Evolutionary conservation across 23 tunicate genomes (phyloP).

Genomic region (Trididemnum nubilum): DNA sequence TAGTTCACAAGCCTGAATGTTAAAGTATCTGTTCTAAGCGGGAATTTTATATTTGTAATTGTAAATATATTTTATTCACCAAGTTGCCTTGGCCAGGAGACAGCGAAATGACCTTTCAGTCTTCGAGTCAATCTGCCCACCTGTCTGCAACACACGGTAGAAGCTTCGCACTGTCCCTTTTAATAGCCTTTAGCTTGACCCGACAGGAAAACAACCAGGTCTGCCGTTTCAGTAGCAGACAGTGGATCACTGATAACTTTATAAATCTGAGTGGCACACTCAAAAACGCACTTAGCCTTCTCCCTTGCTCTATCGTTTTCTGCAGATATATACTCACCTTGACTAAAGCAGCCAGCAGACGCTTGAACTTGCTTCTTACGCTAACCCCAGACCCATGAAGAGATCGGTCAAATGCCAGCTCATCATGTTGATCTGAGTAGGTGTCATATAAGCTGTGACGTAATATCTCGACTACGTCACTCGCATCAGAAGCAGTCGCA

Average conservation of each 20-base stretch:
- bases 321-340: slow-evolving; percentile 36
- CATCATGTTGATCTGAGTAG: slow-evolving; percentile 61
- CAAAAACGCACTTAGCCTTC: not conserved
- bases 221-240: not conserved
- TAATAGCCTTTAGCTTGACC: not conserved
- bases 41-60: too few species aligned
- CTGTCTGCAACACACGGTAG: too few species aligned
- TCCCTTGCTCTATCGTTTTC: not conserved
- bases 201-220: not conserved
- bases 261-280: too few species aligned
- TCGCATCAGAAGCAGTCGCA: slow-evolving; percentile 81
- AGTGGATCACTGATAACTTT: too few species aligned
- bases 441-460: slow-evolving; percentile 85
- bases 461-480: slow-evolving; percentile 90
- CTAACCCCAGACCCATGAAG: slow-evolving; percentile 92
- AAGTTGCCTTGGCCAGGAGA: too few species aligned
- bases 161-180: not conserved
- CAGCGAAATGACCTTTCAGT: too few species aligned
- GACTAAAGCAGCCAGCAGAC: slow-evolving; percentile 55
- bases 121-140: too few species aligned
- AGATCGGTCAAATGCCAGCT: slow-evolving; percentile 69
- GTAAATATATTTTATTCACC: too few species aligned
- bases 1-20: too few species aligned
- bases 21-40: too few species aligned
- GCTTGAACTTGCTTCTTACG: slow-evolving; percentile 69